phyloP scores from a whole-genome alignment of 2,797 vertebrate species.

The Phrynocephalus vlangalii region DNA sequence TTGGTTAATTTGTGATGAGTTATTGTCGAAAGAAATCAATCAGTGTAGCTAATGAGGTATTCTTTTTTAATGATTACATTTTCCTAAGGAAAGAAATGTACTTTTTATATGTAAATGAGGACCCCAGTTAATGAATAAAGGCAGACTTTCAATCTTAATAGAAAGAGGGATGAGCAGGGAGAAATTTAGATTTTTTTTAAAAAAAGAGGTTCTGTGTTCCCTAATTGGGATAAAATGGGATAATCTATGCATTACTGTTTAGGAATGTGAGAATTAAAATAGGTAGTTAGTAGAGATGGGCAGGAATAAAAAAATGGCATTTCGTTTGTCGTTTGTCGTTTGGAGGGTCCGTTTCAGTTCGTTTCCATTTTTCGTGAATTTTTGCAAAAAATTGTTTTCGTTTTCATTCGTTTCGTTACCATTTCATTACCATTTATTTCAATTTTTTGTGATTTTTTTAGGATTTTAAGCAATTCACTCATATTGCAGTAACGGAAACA shows the following conservation, averaged over 20 bases:
- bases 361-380: too few species aligned
- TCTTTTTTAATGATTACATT: constrained; percentile 59
- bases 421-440: too few species aligned
- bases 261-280: not conserved
- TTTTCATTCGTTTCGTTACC: too few species aligned
- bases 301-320: too few species aligned
- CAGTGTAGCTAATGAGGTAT: constrained; percentile 58
- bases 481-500: too few species aligned
- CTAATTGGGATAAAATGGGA: constrained; percentile 2
- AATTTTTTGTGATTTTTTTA: too few species aligned
- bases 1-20: constrained; percentile 47
- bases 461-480: too few species aligned
- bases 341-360: too few species aligned
- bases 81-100: constrained; percentile 49
- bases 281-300: not conserved
- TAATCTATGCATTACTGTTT: not conserved
- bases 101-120: constrained; percentile 60
- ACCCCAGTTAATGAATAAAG: constrained; percentile 49
- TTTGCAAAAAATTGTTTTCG: too few species aligned
- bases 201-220: not conserved
- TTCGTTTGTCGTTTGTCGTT: too few species aligned
- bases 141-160: constrained; percentile 51
- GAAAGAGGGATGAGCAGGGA: constrained; percentile 24
- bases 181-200: not conserved
- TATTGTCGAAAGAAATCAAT: constrained; percentile 54